Conservation (phyloP, 2,888 invertebrate species). For the Lamellibrachia satsuma region DNA sequence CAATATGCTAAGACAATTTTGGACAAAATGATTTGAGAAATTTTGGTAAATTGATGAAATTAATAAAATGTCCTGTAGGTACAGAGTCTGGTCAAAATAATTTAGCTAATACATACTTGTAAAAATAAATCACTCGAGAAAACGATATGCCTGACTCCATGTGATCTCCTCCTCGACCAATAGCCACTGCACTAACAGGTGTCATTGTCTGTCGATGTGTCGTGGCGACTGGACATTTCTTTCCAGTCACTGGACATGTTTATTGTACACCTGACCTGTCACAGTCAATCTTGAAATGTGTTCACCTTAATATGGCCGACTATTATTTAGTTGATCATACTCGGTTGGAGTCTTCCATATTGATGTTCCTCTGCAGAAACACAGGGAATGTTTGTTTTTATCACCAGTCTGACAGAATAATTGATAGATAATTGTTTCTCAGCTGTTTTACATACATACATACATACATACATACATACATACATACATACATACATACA, state of each 20-base stretch:
- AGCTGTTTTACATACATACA: not conserved
- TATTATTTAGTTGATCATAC: not conserved
- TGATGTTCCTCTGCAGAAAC: not conserved
- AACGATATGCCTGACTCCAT: not conserved
- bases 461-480: not conserved
- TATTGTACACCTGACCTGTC: not conserved
- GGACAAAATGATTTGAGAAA: not conserved
- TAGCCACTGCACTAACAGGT: not conserved
- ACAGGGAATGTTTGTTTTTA: not conserved
- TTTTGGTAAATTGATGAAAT: not conserved
- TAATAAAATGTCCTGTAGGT: too few species aligned
- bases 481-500: not conserved
- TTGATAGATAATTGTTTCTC: not conserved
- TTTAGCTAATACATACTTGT: not conserved
- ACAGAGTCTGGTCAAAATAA: not conserved
- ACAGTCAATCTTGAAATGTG: not conserved
- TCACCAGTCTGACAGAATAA: not conserved
- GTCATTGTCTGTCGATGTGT: not conserved
- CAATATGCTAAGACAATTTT: not conserved
- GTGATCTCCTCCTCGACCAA: not conserved
- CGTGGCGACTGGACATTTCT: not conserved
- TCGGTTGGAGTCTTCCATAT: not conserved
- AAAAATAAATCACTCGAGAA: not conserved
- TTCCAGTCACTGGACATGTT: not conserved
- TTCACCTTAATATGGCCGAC: not conserved